Evolutionary conservation across 2,797 vertebrate species (phyloP).

Genomic region (Erethizon dorsatum): DNA sequence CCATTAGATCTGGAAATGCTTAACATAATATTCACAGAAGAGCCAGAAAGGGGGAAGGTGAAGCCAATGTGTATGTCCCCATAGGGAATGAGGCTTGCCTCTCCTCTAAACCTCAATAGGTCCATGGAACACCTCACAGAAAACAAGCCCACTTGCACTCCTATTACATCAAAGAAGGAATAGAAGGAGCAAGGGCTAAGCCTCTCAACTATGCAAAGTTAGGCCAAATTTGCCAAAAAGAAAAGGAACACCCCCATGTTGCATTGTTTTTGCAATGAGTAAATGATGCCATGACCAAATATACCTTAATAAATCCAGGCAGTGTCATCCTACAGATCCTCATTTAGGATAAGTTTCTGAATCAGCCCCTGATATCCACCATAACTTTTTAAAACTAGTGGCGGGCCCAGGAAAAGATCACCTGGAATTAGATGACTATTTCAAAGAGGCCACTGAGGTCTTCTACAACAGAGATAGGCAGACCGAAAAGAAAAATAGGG

Average conservation of each 20-base stretch:
- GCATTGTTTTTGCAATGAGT: not conserved
- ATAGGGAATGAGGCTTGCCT: not conserved
- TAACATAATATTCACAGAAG: not conserved
- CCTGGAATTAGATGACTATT: not conserved
- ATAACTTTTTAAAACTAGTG: not conserved
- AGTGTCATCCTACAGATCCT: not conserved
- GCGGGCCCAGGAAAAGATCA: not conserved
- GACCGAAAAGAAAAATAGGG: not conserved
- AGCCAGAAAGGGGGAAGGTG: not conserved
- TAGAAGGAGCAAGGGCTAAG: not conserved
- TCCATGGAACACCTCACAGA: not conserved
- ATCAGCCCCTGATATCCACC: not conserved
- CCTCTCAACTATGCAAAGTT: not conserved
- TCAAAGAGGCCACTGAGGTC: not conserved
- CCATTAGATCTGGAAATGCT: not conserved
- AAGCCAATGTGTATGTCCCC: not conserved
- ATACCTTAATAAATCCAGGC: not conserved
- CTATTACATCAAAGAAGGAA: not conserved
- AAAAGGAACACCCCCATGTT: not conserved
- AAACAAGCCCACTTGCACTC: not conserved
- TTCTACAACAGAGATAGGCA: not conserved
- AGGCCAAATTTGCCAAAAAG: not conserved
- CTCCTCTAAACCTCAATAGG: not conserved
- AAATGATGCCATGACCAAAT: not conserved
- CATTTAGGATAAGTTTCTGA: not conserved